These are phyloP conservation scores for Lasiommata megera DNA, from an alignment of 2,888 invertebrate genomes.

Conservation along the genomic window DNA sequence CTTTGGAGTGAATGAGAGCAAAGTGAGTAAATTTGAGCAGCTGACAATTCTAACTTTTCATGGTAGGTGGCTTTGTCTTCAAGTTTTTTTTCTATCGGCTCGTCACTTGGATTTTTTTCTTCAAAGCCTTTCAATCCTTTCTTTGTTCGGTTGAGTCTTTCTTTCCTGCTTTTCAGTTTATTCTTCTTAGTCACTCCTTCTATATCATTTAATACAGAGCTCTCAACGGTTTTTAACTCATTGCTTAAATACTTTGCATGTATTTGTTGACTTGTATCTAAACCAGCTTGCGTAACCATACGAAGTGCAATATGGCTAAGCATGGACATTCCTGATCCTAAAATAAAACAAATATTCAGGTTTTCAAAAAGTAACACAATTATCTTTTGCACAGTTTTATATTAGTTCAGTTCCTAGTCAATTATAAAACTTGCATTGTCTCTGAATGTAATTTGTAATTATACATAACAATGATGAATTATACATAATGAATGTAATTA, in stretches of 20 bases:
- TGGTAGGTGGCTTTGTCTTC: constrained; percentile 55
- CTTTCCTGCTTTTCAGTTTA: constrained; percentile 67
- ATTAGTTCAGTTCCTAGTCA: too few species aligned
- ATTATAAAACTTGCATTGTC: too few species aligned
- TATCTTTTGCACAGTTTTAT: too few species aligned
- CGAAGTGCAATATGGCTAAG: constrained; percentile 88
- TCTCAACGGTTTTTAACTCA: constrained; percentile 54
- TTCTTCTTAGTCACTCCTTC: constrained; percentile 65
- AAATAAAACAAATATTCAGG: constrained; percentile 1
- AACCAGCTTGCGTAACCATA: constrained; percentile 86
- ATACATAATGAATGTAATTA: too few species aligned
- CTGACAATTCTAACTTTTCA: constrained; percentile 60
- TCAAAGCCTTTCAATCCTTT: constrained; percentile 55
- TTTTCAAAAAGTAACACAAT: too few species aligned
- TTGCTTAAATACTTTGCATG: constrained; percentile 64
- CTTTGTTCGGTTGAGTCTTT: constrained; percentile 63
- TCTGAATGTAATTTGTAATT: too few species aligned
- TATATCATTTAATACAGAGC: constrained; percentile 57
- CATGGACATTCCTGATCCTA: constrained; percentile 90
- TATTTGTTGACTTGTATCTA: constrained; percentile 70
- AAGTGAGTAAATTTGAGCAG: constrained; percentile 81
- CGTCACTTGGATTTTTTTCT: constrained; percentile 50
- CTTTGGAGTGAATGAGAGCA: constrained; percentile 85
- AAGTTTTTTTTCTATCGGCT: constrained; percentile 47
- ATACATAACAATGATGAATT: too few species aligned